Percentiles rank a stretch among this genome's conserved stretches.
These are phyloP conservation scores for Pollicipes pollicipes DNA, from an alignment of 1,140 invertebrate species.

Conservation along the genomic window DNA sequence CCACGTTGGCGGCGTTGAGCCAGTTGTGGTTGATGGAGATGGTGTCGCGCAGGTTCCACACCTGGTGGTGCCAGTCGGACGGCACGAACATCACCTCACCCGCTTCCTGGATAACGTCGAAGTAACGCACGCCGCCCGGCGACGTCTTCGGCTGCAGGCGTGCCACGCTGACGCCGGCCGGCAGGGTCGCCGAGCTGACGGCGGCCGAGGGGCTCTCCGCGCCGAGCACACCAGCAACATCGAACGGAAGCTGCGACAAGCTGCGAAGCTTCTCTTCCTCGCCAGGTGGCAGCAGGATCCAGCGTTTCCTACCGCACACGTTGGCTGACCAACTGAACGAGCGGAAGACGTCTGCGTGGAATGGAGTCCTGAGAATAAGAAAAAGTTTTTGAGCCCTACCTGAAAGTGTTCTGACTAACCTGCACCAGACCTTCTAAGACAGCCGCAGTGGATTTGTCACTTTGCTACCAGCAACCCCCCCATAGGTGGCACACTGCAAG, in stretches of 20 bases:
- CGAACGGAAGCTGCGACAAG: not conserved
- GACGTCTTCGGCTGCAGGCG: not conserved
- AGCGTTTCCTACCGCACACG: constrained; percentile 46
- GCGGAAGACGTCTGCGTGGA: constrained; percentile 15
- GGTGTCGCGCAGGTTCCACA: constrained; percentile 70
- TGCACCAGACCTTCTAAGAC: not conserved
- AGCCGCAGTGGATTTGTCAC: too few species aligned
- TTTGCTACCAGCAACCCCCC: too few species aligned
- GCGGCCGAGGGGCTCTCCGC: not conserved
- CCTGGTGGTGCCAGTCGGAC: constrained; percentile 92
- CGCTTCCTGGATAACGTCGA: constrained; percentile 64
- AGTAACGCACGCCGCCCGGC: constrained; percentile 30
- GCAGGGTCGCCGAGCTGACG: not conserved
- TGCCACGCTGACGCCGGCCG: too few species aligned
- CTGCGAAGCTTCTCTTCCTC: constrained; percentile 39
- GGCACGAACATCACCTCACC: constrained; percentile 91
- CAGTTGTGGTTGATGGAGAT: constrained; percentile 97
- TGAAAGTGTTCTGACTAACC: not conserved
- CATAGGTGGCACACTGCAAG: too few species aligned
- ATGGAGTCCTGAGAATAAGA: constrained; percentile 12
- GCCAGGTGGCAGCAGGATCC: constrained; percentile 77
- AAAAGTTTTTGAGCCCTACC: not conserved
- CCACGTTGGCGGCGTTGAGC: constrained; percentile 80
- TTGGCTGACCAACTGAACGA: constrained; percentile 16
- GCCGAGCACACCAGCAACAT: not conserved